Conservation (phyloP, 2,888 invertebrate genomes). For the Fissipunctia ypsillon region DNA sequence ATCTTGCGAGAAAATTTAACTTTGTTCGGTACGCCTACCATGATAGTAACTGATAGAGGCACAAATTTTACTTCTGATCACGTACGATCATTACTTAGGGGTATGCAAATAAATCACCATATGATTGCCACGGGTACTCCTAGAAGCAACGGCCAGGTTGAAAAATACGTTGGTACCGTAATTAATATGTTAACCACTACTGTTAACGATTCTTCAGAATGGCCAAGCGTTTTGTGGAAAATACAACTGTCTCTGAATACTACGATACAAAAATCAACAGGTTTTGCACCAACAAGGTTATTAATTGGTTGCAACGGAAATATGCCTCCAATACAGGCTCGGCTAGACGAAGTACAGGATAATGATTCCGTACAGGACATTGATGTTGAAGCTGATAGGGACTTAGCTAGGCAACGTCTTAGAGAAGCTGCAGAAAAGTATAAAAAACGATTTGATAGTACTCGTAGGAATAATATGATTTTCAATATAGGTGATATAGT, state of each 20-base stretch:
- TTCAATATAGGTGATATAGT: conserved; percentile 17
- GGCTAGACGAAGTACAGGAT: not conserved
- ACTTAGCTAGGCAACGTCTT: conserved; percentile 7
- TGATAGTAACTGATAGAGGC: too few species aligned
- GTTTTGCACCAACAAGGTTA: conserved; percentile 17
- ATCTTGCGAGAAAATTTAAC: too few species aligned
- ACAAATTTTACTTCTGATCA: too few species aligned
- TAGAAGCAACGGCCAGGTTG: too few species aligned
- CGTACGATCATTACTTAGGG: too few species aligned
- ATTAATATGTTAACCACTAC: conserved; percentile 20
- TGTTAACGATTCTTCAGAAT: conserved; percentile 8
- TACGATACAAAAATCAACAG: conserved; percentile 20
- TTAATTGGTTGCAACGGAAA: conserved; percentile 15
- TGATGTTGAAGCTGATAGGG: conserved; percentile 18
- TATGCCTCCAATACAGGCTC: conserved; percentile 8
- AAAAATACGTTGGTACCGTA: too few species aligned
- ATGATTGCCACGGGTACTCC: too few species aligned
- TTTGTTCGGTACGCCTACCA: too few species aligned
- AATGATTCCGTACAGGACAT: not conserved
- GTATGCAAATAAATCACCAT: too few species aligned
- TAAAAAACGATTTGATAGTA: conserved; percentile 19
- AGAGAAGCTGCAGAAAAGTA: conserved; percentile 1
- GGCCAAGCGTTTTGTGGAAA: conserved; percentile 31
- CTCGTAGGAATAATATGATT: conserved; percentile 16
- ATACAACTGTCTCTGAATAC: conserved; percentile 20